Conservation (phyloP, 1,140 invertebrate genomes). For the Bombus breviceps region DNA sequence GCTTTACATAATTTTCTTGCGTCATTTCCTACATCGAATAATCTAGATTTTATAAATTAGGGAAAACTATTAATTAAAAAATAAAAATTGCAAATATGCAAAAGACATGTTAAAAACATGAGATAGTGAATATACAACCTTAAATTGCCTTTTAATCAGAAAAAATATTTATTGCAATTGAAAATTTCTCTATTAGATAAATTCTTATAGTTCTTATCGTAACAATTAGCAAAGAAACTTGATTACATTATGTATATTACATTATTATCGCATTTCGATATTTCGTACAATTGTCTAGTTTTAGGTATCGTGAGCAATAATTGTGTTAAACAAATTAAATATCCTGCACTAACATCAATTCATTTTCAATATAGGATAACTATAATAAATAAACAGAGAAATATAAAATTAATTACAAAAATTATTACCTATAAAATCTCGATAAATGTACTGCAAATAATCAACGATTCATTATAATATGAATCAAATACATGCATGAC, state of each 20-base stretch:
- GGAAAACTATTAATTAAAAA: neutral
- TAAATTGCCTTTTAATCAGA: neutral
- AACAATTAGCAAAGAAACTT: neutral
- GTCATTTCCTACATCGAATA: neutral
- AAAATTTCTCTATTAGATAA: constrained; percentile 1
- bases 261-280: constrained; percentile 1
- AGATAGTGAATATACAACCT: neutral
- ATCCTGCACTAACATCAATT: constrained; percentile 30
- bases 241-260: constrained; percentile 4
- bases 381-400: constrained; percentile 39
- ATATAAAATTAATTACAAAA: constrained; percentile 23
- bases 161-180: neutral
- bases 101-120: neutral
- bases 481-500: constrained; percentile 37
- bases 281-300: constrained; percentile 20
- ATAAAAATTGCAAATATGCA: constrained; percentile 7
- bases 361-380: constrained; percentile 4
- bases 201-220: constrained; percentile 4
- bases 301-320: constrained; percentile 29
- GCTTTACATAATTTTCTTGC: neutral
- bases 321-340: constrained; percentile 22
- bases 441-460: neutral
- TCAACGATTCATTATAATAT: neutral
- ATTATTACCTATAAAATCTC: constrained; percentile 9
- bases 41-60: constrained; percentile 2